Evolutionary conservation across 2,888 invertebrate species (phyloP), one percentile per base, ranked within the genome.

Genomic region (Neelides folsomi): DNA sequence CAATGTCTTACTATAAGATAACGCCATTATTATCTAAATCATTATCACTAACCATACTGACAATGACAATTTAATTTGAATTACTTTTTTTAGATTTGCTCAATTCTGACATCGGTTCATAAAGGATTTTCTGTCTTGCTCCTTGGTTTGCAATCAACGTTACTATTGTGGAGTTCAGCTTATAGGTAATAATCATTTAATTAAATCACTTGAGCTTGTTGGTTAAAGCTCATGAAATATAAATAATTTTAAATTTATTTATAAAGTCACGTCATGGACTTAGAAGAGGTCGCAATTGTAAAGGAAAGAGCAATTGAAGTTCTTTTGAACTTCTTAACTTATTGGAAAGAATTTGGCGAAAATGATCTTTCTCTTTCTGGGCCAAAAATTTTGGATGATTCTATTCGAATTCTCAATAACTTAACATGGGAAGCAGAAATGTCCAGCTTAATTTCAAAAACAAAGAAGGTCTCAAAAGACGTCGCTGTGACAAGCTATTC

Each of bases 301-400:
- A 56, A 56, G 36, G 53, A 58, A n/a, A 41, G 19, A n/a, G 56
- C 56, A 18, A 51, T 55, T n/a, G 8, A 34, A 18, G 47, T 51
- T 9, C 19, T 60, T 16, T 18, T 46, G 3, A 58, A 56, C 37
- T 43, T 60, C 16, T 44, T 56, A n/a, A 46, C 16, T 4, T 36
- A 19, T 19, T 60, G 60, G 60, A 27, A 48, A 6, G 52, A 52
- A 12, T 15, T 58, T n/a, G 19, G 18, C 12, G 46, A 48, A 10
- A 19, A 49, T 13, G 43, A 45, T 12, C 16, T 47, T 39, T 49
- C 53, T 2, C 15, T 27, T 27, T 27, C 27, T 27, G 27, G 27
- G 7, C 27, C 27, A 27, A 27, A 27, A 27, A 27, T 27, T 27
- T 3, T 27, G 4, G 27, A 27, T 27, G 27, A 27, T 27, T 3